Percentiles rank a stretch among this genome's conserved stretches.
Conservation (phyloP, 2,888 invertebrate genomes). For the Sphaeridia pumilis region DNA sequence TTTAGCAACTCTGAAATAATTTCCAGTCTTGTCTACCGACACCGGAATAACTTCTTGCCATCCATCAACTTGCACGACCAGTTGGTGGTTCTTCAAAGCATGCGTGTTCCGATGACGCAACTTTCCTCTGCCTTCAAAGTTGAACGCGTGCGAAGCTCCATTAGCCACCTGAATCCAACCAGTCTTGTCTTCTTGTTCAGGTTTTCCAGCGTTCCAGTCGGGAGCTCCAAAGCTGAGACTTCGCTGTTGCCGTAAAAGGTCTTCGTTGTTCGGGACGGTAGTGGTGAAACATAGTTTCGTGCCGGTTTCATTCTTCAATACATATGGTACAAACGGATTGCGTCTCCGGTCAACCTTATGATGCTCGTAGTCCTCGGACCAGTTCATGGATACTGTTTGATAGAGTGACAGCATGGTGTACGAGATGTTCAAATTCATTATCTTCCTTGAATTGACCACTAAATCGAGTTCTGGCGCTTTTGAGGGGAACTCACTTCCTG, state of each 20-base stretch:
- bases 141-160: conserved; percentile 70
- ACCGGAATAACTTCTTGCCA: conserved; percentile 81
- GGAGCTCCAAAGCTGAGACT: conserved; percentile 9
- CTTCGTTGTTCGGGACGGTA: conserved; percentile 47
- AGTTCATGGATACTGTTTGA: conserved; percentile 67
- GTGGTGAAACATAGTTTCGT: conserved; percentile 75
- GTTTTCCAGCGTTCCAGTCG: conserved; percentile 4
- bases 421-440: conserved; percentile 78
- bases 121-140: conserved; percentile 67
- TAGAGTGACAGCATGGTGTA: conserved; percentile 73
- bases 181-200: conserved; percentile 19
- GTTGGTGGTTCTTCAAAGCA: conserved; percentile 67
- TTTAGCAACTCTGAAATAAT: conserved; percentile 67
- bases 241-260: conserved; percentile 20
- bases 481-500: conserved; percentile 32
- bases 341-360: conserved; percentile 57
- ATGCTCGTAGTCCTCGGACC: conserved; percentile 53
- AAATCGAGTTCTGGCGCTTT: conserved; percentile 32
- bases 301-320: conserved; percentile 83
- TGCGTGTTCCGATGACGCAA: conserved; percentile 61
- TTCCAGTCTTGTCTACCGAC: conserved; percentile 88
- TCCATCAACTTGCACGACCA: conserved; percentile 76
- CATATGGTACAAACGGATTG: conserved; percentile 88
- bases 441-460: conserved; percentile 39
- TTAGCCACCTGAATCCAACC: conserved; percentile 59